Conservation (phyloP, 2,113 vertebrate species). For the Saguinus imperator region DNA sequence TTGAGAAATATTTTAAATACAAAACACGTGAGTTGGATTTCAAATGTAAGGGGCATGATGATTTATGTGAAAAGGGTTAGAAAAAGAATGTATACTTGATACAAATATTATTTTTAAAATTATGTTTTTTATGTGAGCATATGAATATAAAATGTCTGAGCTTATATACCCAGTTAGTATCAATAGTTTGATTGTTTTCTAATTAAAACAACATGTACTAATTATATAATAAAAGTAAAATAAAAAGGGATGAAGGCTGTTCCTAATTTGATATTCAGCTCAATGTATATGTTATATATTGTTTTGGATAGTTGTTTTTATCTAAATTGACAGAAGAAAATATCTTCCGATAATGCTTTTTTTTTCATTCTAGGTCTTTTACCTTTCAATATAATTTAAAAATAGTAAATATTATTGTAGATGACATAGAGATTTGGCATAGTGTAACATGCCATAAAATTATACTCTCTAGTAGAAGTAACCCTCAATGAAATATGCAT, state of each 20-base stretch:
- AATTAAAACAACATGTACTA: neutral
- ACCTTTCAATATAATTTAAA: neutral
- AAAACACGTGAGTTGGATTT: neutral
- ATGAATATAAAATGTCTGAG: neutral
- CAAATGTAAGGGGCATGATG: neutral
- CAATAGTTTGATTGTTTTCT: slow-evolving; percentile 10
- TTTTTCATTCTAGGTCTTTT: slow-evolving; percentile 1
- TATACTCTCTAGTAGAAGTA: neutral
- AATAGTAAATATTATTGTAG: neutral
- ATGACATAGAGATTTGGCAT: neutral
- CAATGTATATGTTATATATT: neutral
- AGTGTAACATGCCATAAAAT: neutral
- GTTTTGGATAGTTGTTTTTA: slow-evolving; percentile 6
- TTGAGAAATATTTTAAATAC: neutral
- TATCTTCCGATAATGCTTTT: neutral
- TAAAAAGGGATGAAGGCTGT: neutral
- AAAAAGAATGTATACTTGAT: neutral
- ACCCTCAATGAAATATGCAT: neutral
- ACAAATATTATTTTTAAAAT: neutral
- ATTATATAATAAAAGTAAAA: neutral
- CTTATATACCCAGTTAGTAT: neutral
- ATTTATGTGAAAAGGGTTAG: neutral
- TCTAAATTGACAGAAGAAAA: neutral
- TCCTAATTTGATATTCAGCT: slow-evolving; percentile 23
- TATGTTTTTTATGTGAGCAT: neutral